phyloP scores from a whole-genome alignment of 2,797 vertebrate genomes.

The Phataginus tricuspis region DNA sequence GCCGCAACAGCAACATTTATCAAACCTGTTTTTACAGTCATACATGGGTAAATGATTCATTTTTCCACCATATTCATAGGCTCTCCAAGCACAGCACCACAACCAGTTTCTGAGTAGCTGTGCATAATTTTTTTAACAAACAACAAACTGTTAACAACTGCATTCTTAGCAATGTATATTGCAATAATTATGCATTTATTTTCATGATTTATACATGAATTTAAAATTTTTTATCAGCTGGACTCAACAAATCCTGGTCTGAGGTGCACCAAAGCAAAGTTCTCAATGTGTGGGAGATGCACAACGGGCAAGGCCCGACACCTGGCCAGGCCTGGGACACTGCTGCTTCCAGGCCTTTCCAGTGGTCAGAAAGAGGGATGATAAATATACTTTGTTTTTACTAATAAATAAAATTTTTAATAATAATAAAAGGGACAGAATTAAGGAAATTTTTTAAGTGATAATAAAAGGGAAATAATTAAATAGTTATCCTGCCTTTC shows the following conservation, averaged over 20 bases:
- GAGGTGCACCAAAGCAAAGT: slow-evolving; percentile 93
- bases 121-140: slow-evolving; percentile 96
- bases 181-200: slow-evolving; percentile 92
- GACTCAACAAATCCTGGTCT: slow-evolving; percentile 86
- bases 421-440: too few species aligned
- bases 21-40: slow-evolving; percentile 95
- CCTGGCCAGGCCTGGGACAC: too few species aligned
- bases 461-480: not conserved
- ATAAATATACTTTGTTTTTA: too few species aligned
- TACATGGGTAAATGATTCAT: slow-evolving; percentile 96
- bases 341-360: too few species aligned
- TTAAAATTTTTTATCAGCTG: slow-evolving; percentile 91
- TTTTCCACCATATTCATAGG: slow-evolving; percentile 96
- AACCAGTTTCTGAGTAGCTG: slow-evolving; percentile 89
- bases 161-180: slow-evolving; percentile 96
- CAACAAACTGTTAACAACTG: slow-evolving; percentile 93
- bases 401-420: too few species aligned
- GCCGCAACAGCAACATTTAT: slow-evolving; percentile 94
- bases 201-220: slow-evolving; percentile 94
- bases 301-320: slow-evolving; percentile 87
- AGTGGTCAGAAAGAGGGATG: too few species aligned
- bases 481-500: not conserved
- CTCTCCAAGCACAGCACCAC: slow-evolving; percentile 93
- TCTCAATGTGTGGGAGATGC: not conserved
- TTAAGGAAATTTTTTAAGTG: not conserved